phyloP scores from a whole-genome alignment of 2,888 invertebrate species.

The Dermolepida albohirtum region DNA sequence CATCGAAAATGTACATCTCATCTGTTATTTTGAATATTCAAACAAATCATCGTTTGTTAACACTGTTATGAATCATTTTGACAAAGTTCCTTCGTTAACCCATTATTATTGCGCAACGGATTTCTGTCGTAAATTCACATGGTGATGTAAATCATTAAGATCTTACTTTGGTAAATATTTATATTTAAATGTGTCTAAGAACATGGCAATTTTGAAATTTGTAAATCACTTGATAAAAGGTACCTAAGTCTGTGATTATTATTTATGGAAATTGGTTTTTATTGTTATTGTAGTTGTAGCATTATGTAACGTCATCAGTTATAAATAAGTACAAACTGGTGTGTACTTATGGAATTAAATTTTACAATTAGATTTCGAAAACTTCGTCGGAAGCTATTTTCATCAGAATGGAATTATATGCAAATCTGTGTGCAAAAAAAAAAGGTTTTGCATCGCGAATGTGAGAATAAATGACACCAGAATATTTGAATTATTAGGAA shows the following conservation, averaged over 20 bases:
- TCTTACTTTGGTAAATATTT: conserved; percentile 23
- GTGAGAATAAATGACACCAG: too few relatives aligned
- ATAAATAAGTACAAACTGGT: background rate
- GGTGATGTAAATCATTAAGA: conserved; percentile 16
- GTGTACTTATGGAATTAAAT: conserved; percentile 4
- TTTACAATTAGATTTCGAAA: background rate
- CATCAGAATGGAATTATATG: too few relatives aligned
- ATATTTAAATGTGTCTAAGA: conserved; percentile 2
- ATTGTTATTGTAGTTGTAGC: background rate
- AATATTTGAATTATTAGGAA: too few relatives aligned
- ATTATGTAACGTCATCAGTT: conserved; percentile 20
- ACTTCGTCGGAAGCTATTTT: too few relatives aligned
- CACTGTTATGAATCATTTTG: conserved; percentile 11
- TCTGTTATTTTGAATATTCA: too few relatives aligned
- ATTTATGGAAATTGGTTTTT: background rate
- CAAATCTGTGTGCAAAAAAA: too few relatives aligned
- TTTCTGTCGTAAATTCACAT: conserved; percentile 6
- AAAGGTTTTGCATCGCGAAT: too few relatives aligned
- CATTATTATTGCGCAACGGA: conserved; percentile 3
- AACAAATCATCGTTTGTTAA: background rate
- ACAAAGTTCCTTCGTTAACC: conserved; percentile 9
- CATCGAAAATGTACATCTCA: too few relatives aligned
- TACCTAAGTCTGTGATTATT: conserved; percentile 1
- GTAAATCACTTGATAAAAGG: conserved; percentile 7
- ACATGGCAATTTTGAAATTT: conserved; percentile 6